Conservation (phyloP, 2,797 vertebrate genomes). For the Alosa sapidissima region DNA sequence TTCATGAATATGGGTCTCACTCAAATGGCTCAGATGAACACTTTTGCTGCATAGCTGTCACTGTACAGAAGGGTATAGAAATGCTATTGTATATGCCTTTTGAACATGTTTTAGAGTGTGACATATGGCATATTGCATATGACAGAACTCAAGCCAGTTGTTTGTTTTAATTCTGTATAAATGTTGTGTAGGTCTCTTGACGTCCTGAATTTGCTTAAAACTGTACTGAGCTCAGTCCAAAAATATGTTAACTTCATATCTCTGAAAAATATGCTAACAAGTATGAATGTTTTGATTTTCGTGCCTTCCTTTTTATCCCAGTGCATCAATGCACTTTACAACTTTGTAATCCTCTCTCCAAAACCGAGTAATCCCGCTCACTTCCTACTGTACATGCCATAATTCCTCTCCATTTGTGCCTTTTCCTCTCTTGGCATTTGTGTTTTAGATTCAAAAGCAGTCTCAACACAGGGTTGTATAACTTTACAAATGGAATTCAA, state of each 20-base stretch:
- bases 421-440: constrained; percentile 42
- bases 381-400: constrained; percentile 69
- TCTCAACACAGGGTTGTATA: constrained; percentile 8
- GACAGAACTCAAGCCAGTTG: neutral
- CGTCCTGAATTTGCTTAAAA: neutral
- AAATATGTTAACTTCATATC: constrained; percentile 10
- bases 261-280: constrained; percentile 34
- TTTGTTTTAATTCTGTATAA: neutral
- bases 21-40: neutral
- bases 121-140: neutral
- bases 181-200: neutral
- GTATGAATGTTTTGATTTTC: constrained; percentile 48
- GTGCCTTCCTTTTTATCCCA: constrained; percentile 61
- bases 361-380: constrained; percentile 69
- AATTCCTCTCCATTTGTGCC: constrained; percentile 72
- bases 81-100: neutral
- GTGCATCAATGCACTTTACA: constrained; percentile 72
- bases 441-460: constrained; percentile 23
- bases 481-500: neutral
- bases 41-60: neutral
- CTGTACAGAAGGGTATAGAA: neutral
- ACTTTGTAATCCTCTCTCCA: constrained; percentile 75
- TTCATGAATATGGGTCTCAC: neutral
- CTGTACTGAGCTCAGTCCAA: constrained; percentile 10
- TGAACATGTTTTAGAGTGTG: neutral